Evolutionary conservation across 2,113 vertebrate species (phyloP).

Genomic region (Chloebia gouldiae): DNA sequence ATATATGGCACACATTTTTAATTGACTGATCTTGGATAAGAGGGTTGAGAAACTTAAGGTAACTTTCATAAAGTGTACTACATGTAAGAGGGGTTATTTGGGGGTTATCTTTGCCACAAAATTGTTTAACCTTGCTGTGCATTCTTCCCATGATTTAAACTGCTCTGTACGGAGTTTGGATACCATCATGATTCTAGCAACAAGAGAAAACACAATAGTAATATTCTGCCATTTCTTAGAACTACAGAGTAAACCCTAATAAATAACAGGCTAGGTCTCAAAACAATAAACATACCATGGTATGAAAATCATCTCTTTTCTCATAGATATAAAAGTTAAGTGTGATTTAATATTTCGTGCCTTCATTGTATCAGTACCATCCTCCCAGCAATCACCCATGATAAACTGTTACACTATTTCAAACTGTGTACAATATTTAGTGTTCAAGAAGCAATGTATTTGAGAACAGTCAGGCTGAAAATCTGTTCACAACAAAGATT

Average conservation of each 20-base stretch:
- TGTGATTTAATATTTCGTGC: slow-evolving; percentile 2
- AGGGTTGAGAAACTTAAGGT: background rate
- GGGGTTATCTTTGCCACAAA: background rate
- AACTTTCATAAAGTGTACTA: background rate
- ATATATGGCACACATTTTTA: background rate
- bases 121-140: background rate
- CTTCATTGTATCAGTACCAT: background rate
- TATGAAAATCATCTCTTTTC: slow-evolving; percentile 8
- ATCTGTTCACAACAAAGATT: background rate
- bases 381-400: background rate
- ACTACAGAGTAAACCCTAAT: background rate
- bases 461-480: background rate
- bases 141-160: background rate
- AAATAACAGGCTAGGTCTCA: slow-evolving; percentile 9
- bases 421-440: background rate
- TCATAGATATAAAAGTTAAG: background rate
- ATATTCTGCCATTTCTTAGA: slow-evolving; percentile 5
- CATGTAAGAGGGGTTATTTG: background rate
- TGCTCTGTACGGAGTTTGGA: background rate
- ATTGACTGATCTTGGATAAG: background rate
- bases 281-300: background rate
- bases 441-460: background rate
- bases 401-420: background rate
- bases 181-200: background rate
- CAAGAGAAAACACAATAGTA: background rate